Base-by-base conservation (phyloP, 2,888 invertebrate genomes). In the Microctonus brassicae region DNA sequence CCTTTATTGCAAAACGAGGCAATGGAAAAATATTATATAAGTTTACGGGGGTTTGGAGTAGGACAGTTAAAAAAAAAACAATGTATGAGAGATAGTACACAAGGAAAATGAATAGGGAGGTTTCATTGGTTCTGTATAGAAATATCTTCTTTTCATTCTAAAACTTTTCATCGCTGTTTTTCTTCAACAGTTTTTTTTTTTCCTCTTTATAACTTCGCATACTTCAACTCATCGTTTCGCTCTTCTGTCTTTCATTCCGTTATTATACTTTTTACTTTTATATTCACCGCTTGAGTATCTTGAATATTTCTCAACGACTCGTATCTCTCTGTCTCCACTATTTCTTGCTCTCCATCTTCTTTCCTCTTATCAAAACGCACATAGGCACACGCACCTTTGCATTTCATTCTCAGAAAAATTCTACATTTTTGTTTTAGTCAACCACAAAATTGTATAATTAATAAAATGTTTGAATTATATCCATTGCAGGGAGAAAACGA, bases 1-100 rank as follows among this genome's bases (percentile, higher is more conserved):
- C 13, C 42, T 29, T 68, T 60, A 60, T 61, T 68, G 42, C 26
- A 22, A 29, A 24, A 29, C 29, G 60, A 58, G 20, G 26, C 57
- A 58, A 34, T 20, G 33, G 34, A 53, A 42, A 66, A 57, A 24
- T 34, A 20, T 47, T 47, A 47, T 47, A 47, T 47, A 47, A 47
- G n/a, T 29, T 53, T 64, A 64, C 52, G 52, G 11, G 26, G 29
- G 26, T 52, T 11, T 24, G 11, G 66, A 24, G 66, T 66, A 17
- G 9, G 58, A 58, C 29, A 20, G 66, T 36, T 29, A 58, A 34
- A 13, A 42, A 0, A 17, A 24, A 9, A 13, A 33, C 22, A 58
- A n/a, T n/a, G 33, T 67, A 34, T 64, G 55, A 53, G 20, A 26
- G 7, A 10, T n/a, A n/a, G n/a, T n/a, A n/a, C 10, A 61, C 24